Conservation (phyloP, 92 coral and sea anemone species). For the Epizoanthus illoricatus region DNA sequence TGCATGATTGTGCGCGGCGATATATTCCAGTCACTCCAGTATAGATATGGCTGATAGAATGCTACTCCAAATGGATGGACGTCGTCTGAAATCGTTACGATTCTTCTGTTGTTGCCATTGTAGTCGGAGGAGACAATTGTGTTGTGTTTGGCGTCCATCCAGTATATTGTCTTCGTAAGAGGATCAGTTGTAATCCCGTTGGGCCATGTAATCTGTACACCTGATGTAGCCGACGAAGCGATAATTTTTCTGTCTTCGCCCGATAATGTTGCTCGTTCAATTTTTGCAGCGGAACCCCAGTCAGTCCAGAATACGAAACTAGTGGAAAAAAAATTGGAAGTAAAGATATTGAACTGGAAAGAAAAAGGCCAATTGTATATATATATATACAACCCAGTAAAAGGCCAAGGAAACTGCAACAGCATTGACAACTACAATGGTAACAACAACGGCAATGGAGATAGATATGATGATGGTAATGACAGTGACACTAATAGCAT, state of each 20-base stretch:
- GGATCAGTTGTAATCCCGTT: conserved; percentile 22
- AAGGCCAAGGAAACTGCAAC: no score
- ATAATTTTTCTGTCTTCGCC: conserved; percentile 17
- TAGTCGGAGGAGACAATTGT: conserved; percentile 16
- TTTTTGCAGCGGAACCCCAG: conserved; percentile 14
- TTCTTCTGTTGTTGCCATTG: neutral
- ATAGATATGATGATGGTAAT: no score
- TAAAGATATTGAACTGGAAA: neutral
- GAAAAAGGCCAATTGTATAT: no score
- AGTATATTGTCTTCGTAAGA: conserved; percentile 4
- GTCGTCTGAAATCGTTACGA: neutral
- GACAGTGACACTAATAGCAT: no score
- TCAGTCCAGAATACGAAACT: conserved; percentile 33
- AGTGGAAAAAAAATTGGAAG: no score
- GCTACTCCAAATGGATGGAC: conserved; percentile 43
- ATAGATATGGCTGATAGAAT: conserved; percentile 30
- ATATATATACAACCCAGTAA: no score
- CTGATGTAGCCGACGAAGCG: neutral
- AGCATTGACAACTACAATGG: no score
- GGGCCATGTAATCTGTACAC: conserved; percentile 8
- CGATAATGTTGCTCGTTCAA: conserved; percentile 22
- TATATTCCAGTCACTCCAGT: conserved; percentile 53
- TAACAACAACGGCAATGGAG: no score
- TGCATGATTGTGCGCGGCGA: conserved; percentile 16
- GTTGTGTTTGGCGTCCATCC: conserved; percentile 31